Percentiles rank a stretch among this genome's conserved stretches.
phyloP scores from a whole-genome alignment of 2,888 invertebrate species.

The Lycaena phlaeas region DNA sequence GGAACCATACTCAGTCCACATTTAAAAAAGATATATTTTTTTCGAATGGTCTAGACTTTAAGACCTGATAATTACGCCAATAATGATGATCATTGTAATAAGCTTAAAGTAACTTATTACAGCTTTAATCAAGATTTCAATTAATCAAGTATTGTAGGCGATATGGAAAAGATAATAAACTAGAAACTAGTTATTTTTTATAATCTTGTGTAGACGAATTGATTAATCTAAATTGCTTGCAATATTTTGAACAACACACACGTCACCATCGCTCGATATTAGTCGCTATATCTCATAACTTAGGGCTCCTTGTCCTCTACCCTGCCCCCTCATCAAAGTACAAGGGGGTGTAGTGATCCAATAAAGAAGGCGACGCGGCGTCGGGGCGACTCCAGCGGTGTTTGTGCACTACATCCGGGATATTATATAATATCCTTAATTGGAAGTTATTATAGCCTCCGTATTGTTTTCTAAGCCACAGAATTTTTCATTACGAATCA shows the following conservation, averaged over 20 bases:
- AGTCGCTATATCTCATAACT: neutral
- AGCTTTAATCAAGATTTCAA: too few species aligned
- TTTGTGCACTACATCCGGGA: constrained; percentile 20
- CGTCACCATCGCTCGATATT: neutral
- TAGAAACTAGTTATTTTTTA: too few species aligned
- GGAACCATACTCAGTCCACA: too few species aligned
- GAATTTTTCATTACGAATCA: too few species aligned
- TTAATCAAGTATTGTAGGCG: too few species aligned
- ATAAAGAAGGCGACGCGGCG: constrained; percentile 24
- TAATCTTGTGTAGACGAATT: neutral
- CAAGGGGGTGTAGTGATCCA: constrained; percentile 21
- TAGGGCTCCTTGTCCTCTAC: neutral
- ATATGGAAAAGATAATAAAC: too few species aligned
- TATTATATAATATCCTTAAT: constrained; percentile 7
- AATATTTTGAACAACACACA: neutral
- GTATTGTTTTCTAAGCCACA: too few species aligned
- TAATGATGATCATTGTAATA: too few species aligned
- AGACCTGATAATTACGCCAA: too few species aligned
- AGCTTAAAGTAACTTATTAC: too few species aligned
- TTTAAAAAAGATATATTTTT: too few species aligned
- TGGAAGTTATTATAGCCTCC: neutral
- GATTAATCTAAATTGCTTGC: constrained; percentile 6
- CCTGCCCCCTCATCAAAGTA: neutral
- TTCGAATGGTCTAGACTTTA: too few species aligned
- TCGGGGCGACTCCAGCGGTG: constrained; percentile 22